Percentiles rank a stretch among this genome's conserved stretches.
Conservation (phyloP, 2,797 vertebrate species). For the Borostomias antarcticus region DNA sequence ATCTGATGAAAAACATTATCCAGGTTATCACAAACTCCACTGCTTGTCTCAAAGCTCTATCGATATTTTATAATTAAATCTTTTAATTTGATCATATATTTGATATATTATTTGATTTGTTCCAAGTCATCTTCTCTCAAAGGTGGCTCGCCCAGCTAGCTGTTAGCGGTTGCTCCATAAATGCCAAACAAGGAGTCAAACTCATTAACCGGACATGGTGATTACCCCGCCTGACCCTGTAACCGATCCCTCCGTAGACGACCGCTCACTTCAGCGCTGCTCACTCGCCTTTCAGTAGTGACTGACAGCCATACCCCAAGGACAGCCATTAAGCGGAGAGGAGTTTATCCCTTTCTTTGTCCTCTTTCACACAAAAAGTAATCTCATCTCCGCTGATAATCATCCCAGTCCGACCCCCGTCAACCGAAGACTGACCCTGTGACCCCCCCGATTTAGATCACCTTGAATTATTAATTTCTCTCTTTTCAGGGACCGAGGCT, state of each 20-base stretch:
- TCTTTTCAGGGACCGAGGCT: slow-evolving; percentile 35
- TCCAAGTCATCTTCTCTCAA: neutral
- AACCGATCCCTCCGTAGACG: slow-evolving; percentile 48
- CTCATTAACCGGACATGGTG: slow-evolving; percentile 56
- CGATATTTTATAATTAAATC: neutral
- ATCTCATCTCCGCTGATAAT: slow-evolving; percentile 67
- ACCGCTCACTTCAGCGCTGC: slow-evolving; percentile 39
- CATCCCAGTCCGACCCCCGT: slow-evolving; percentile 36
- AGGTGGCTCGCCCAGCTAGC: neutral
- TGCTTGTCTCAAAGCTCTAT: neutral
- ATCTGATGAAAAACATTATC: neutral
- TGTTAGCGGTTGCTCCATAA: neutral
- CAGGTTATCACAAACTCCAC: neutral
- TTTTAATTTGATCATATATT: too few species aligned
- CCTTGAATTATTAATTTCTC: slow-evolving; percentile 60
- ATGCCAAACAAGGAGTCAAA: slow-evolving; percentile 44
- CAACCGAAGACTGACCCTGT: slow-evolving; percentile 41
- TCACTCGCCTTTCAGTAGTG: slow-evolving; percentile 29
- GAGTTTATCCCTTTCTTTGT: slow-evolving; percentile 48
- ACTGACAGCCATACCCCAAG: slow-evolving; percentile 50
- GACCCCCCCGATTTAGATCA: slow-evolving; percentile 57
- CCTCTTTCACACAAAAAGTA: slow-evolving; percentile 59
- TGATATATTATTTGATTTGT: too few species aligned
- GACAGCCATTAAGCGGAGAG: slow-evolving; percentile 53
- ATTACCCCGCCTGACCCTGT: slow-evolving; percentile 47